Conservation (phyloP, 2,797 vertebrate species). For the Gallirallus australis region DNA sequence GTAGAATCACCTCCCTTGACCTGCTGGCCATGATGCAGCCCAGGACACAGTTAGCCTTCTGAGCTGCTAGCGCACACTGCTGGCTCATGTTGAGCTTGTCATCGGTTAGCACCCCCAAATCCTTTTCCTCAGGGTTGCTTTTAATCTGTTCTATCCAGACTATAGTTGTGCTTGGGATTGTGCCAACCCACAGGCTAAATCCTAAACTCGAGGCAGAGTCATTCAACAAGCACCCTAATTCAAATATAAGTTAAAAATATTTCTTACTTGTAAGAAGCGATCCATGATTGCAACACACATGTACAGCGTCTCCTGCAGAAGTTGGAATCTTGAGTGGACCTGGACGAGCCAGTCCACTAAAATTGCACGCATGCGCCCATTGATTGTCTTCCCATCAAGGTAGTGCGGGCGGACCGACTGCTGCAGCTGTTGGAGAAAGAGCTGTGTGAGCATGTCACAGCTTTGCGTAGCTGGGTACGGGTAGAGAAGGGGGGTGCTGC, state of each 20-base stretch:
- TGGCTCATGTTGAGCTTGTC: no score
- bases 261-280: conserved; percentile 90
- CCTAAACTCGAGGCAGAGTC: neutral
- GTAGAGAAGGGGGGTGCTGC: no score
- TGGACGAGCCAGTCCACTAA: conserved; percentile 96
- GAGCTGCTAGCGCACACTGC: no score
- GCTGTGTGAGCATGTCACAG: neutral
- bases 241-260: fast-evolving
- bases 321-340: conserved; percentile 91
- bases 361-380: conserved; percentile 88
- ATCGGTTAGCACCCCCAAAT: no score
- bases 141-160: no score
- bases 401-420: conserved; percentile 84
- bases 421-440: conserved; percentile 77
- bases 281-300: conserved; percentile 92
- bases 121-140: no score
- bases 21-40: no score
- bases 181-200: neutral
- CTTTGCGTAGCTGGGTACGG: no score
- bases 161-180: no score
- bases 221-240: neutral
- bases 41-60: no score
- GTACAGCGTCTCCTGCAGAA: conserved; percentile 94
- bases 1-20: no score
- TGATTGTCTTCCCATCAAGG: conserved; percentile 87